Conservation (phyloP, 2,888 invertebrate genomes). For the Apomyelois bistriatella region DNA sequence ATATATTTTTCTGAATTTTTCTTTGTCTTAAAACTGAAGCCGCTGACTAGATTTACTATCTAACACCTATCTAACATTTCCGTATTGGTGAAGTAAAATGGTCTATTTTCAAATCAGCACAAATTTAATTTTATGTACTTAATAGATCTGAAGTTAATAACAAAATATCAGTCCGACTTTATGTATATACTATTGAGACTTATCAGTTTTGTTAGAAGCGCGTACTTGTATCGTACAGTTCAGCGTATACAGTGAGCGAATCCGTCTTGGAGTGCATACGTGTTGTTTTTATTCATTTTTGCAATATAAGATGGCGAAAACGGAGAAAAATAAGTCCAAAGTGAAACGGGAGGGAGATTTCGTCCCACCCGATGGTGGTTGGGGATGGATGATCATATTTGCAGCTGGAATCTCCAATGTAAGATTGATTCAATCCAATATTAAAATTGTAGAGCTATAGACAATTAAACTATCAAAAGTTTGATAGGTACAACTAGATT, state of each 20-base stretch:
- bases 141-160: too few species aligned
- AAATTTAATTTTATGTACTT: too few species aligned
- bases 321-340: slow-evolving; percentile 45
- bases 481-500: too few species aligned
- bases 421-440: slow-evolving; percentile 48
- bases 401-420: slow-evolving; percentile 87
- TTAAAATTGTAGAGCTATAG: neutral
- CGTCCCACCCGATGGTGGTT: slow-evolving; percentile 87
- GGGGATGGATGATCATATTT: slow-evolving; percentile 87
- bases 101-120: too few species aligned
- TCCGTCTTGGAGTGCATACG: neutral
- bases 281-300: neutral
- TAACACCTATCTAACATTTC: too few species aligned
- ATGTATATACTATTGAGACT: slow-evolving; percentile 23
- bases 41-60: too few species aligned
- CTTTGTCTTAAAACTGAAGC: too few species aligned
- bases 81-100: too few species aligned
- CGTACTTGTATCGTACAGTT: slow-evolving; percentile 27
- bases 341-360: slow-evolving; percentile 77
- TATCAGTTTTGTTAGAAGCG: slow-evolving; percentile 41
- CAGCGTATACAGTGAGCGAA: neutral
- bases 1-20: too few species aligned
- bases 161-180: neutral
- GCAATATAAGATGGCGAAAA: slow-evolving; percentile 21
- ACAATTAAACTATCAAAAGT: too few species aligned